phyloP scores from a whole-genome alignment of 2,888 invertebrate species.

The Ecdyonurus torrentis region DNA sequence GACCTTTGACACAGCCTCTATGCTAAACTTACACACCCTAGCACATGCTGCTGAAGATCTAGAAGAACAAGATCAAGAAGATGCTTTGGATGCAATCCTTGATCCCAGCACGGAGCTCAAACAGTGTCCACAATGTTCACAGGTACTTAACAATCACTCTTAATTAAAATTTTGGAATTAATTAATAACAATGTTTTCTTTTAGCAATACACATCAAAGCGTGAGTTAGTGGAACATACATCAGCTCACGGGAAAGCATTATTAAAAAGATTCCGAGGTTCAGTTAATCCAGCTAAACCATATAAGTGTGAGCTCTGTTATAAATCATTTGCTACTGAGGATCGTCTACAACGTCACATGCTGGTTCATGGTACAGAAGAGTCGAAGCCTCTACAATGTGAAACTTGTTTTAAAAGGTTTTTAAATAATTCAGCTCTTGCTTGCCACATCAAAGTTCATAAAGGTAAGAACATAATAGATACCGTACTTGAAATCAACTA shows the following conservation, averaged over 20 bases:
- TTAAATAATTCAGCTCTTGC: constrained; percentile 53
- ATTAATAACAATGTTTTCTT: too few relatives aligned
- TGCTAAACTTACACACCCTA: constrained; percentile 33
- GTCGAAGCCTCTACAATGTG: constrained; percentile 49
- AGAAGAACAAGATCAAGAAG: constrained; percentile 13
- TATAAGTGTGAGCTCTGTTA: constrained; percentile 47
- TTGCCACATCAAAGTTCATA: constrained; percentile 53
- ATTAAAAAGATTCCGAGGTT: constrained; percentile 13
- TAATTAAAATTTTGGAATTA: too few relatives aligned
- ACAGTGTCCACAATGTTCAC: constrained; percentile 13
- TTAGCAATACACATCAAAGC: constrained; percentile 22
- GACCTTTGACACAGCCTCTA: constrained; percentile 26
- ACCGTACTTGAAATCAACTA: too few relatives aligned
- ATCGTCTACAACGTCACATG: constrained; percentile 44
- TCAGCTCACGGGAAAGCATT: constrained; percentile 25
- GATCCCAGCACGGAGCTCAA: constrained; percentile 6
- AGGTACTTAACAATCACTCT: constrained; percentile 11
- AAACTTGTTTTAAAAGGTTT: constrained; percentile 45
- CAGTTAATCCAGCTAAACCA: constrained; percentile 25
- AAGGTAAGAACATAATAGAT: constrained; percentile 30
- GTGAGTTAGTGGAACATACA: constrained; percentile 31
- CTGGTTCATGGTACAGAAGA: constrained; percentile 48
- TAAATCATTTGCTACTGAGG: constrained; percentile 43
- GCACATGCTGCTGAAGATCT: constrained; percentile 28
- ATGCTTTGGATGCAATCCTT: neutral